Evolutionary conservation across 1,140 invertebrate species (phyloP).

Genomic region (Penaeus chinensis): DNA sequence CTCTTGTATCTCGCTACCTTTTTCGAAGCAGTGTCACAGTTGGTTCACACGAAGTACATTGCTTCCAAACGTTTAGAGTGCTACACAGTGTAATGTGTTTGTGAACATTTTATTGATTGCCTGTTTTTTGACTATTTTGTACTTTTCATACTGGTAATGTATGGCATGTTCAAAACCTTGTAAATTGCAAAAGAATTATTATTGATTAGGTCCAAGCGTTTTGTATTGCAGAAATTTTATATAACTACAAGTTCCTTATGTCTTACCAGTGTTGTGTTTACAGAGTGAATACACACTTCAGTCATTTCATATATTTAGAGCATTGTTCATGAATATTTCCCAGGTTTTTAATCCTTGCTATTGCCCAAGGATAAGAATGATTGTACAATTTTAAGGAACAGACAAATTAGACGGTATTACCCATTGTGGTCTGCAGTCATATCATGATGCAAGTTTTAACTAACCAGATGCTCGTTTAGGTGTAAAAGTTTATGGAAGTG

Average conservation of each 20-base stretch:
- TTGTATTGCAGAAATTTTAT: constrained; percentile 14
- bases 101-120: constrained; percentile 32
- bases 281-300: constrained; percentile 19
- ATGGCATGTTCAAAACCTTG: constrained; percentile 22
- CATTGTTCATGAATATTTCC: constrained; percentile 12
- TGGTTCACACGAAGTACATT: background rate
- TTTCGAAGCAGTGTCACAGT: constrained; percentile 5
- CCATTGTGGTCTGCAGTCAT: constrained; percentile 8
- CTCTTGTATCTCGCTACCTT: too few relatives aligned
- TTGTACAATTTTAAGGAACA: constrained; percentile 31
- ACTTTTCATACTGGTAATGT: constrained; percentile 39
- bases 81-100: constrained; percentile 38
- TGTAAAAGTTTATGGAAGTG: background rate
- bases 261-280: constrained; percentile 41
- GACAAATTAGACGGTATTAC: constrained; percentile 8
- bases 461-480: background rate
- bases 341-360: background rate
- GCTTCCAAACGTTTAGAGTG: constrained; percentile 17
- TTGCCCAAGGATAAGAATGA: constrained; percentile 23
- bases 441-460: background rate
- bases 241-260: constrained; percentile 14
- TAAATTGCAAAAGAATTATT: constrained; percentile 5
- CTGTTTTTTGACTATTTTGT: constrained; percentile 38
- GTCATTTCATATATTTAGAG: constrained; percentile 36
- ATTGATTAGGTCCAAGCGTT: constrained; percentile 11